Evolutionary conservation across 2,888 invertebrate genomes (phyloP), one percentile per base, ranked within the genome.

Genomic region (Apeira syringaria): DNA sequence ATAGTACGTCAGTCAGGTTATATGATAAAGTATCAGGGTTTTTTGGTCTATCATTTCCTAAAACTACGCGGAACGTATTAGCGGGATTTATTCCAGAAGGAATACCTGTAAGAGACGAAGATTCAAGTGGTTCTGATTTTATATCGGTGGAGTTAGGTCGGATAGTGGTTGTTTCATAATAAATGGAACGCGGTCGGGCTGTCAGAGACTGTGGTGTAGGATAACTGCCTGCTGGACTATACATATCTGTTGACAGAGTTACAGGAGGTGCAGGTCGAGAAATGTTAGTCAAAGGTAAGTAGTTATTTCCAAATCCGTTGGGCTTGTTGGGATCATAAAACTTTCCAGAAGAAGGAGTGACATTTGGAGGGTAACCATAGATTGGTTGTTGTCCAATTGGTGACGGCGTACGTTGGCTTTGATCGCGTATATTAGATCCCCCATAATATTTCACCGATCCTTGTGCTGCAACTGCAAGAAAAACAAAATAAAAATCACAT

Each of bases 371-470:
- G 7, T 5, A 7, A 5, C 6, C 5, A 7, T 20, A 4, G 3
- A 7, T 5, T 7, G 24, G 4, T 9, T 24, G 22, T 1, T 6
- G 8, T 9, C 4, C 4, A 4, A 9, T 8, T 3, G 24, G 9
- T 8, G 24, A 9, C 8, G 24, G 24, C 2, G 24, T 3, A 24
- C 11, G 9, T 9, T 11, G 5, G 11, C 42, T 40, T 28, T 62
- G 65, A 8, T 32, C 44, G 18, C 59, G 57, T 3, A 64, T 56
- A 27, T 61, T 24, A 9, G 8, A 61, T n/a, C 47, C 36, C 33
- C 59, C 62, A 54, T 52, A 47, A 33, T 66, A 62, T 1, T 37
- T 18, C 4, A 59, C 33, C 7, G 7, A 20, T 5, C 43, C 50
- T 12, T 34, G 32, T 4, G 36, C 27, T 10, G 53, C 49, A 29